A percentile compares a stretch with the other conserved stretches of the same genome.
These are phyloP conservation scores for Lampropteryx suffumata DNA, from an alignment of 2,888 invertebrate genomes.

Conservation along the genomic window DNA sequence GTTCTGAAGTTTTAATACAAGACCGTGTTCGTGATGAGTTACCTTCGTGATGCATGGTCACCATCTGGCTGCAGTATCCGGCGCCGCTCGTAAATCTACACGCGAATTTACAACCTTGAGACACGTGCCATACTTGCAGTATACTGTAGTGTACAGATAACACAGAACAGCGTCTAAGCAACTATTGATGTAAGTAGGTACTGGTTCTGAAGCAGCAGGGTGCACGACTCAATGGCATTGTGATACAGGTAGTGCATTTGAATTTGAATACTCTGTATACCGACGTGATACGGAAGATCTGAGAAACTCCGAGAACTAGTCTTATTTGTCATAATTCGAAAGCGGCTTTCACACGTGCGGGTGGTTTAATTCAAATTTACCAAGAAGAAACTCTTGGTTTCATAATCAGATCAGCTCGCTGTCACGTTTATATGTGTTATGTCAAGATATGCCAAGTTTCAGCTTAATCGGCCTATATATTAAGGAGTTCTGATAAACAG, in stretches of 20 bases:
- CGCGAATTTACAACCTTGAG: conserved; percentile 48
- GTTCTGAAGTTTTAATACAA: background rate
- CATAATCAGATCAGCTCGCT: too few relatives aligned
- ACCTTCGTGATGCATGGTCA: conserved; percentile 40
- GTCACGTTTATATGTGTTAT: too few relatives aligned
- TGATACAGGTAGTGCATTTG: conserved; percentile 4
- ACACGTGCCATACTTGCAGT: conserved; percentile 30
- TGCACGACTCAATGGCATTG: conserved; percentile 13
- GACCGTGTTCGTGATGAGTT: conserved; percentile 3
- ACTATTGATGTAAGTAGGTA: conserved; percentile 8
- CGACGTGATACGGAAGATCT: background rate
- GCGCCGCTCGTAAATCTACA: conserved; percentile 55
- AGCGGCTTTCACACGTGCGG: too few relatives aligned
- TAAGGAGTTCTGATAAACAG: too few relatives aligned
- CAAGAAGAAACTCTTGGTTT: too few relatives aligned
- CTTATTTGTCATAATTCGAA: too few relatives aligned
- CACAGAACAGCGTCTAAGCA: conserved; percentile 9
- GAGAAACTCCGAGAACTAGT: too few relatives aligned
- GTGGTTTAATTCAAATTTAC: too few relatives aligned
- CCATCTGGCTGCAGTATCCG: conserved; percentile 51
- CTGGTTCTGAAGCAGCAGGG: background rate
- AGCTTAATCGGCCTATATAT: too few relatives aligned
- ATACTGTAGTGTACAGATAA: background rate
- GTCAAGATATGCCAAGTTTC: too few relatives aligned
- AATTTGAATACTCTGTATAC: conserved; percentile 4